Conservation (phyloP, 2,888 invertebrate species). For the Tipula confusa region DNA sequence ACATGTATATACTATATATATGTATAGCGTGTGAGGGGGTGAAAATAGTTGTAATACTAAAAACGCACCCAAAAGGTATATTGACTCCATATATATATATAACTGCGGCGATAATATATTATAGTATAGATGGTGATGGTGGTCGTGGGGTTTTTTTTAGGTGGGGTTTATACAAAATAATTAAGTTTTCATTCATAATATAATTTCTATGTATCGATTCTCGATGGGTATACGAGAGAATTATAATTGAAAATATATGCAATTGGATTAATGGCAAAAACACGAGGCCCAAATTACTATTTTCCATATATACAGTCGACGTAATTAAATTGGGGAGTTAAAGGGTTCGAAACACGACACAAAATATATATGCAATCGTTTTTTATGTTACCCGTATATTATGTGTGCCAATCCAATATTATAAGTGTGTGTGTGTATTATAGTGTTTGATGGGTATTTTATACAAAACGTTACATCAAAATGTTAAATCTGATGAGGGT, state of each 20-base stretch:
- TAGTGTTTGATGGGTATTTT: not conserved
- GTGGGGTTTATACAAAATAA: not conserved
- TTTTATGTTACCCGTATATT: not conserved
- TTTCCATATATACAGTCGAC: too few species aligned
- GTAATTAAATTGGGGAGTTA: not conserved
- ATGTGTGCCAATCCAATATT: conserved; percentile 4
- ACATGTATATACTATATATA: not conserved
- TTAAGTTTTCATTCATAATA: not conserved
- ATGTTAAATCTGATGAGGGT: not conserved
- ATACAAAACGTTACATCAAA: not conserved
- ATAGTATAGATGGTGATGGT: too few species aligned
- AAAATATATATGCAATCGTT: not conserved
- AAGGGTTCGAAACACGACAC: not conserved
- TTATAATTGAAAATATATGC: not conserved
- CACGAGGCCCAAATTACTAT: not conserved
- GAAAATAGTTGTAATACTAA: not conserved
- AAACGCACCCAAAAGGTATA: not conserved
- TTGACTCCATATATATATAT: not conserved
- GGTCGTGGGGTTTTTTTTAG: too few species aligned
- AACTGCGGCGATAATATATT: too few species aligned
- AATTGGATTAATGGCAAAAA: not conserved
- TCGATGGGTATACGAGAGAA: too few species aligned
- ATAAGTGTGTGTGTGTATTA: too few species aligned
- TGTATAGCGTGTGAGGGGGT: not conserved
- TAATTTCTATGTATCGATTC: not conserved